Percentiles rank a stretch among this genome's conserved stretches.
phyloP scores from a whole-genome alignment of 1,140 invertebrate genomes.

The Lordiphosa mommai region DNA sequence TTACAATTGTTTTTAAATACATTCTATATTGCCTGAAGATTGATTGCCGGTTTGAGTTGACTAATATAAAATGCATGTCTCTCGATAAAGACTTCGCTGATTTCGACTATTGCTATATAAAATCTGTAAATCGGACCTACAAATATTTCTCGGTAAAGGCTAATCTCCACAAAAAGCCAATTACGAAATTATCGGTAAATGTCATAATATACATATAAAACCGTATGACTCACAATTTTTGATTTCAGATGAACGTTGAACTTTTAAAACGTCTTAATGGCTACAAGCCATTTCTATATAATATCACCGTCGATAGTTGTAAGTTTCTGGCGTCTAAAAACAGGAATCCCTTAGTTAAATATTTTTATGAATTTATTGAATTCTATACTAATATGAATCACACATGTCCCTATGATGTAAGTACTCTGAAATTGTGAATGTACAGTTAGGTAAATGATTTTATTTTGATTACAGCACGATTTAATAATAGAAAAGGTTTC shows the following conservation, averaged over 20 bases:
- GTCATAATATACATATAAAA: not conserved
- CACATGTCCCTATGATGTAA: conserved; percentile 3
- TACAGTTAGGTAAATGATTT: not conserved
- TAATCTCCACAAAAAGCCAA: not conserved
- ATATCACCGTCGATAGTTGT: not conserved
- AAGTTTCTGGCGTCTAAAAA: not conserved
- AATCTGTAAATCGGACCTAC: too few species aligned
- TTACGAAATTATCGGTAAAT: not conserved
- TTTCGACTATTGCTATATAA: too few species aligned
- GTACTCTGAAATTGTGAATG: not conserved
- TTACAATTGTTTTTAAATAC: too few species aligned
- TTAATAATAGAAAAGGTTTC: too few species aligned
- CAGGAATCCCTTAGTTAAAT: not conserved
- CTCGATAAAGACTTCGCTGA: not conserved
- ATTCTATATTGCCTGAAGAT: not conserved
- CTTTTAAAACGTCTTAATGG: too few species aligned
- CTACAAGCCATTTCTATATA: too few species aligned
- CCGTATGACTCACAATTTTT: not conserved
- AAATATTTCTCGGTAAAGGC: not conserved
- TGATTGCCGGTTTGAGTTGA: not conserved
- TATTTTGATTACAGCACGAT: conserved; percentile 7
- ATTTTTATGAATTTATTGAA: not conserved
- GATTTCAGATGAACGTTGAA: not conserved
- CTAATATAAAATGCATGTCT: not conserved
- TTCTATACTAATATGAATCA: not conserved